Base-by-base conservation (phyloP, 2,113 vertebrate species). In the Microtus pennsylvanicus region DNA sequence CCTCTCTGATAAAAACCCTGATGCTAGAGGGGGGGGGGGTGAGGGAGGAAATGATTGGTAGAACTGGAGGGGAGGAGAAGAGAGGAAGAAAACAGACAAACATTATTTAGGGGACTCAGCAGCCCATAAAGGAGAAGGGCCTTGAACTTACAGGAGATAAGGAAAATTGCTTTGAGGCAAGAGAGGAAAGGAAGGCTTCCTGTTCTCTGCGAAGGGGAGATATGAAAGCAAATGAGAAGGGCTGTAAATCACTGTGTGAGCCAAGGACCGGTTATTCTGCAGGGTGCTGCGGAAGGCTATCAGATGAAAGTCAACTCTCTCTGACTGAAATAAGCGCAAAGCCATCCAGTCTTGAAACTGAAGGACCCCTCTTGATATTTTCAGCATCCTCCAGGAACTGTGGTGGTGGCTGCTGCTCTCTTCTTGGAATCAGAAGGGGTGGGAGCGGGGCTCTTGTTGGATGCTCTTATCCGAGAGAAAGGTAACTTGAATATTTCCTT, bases 141-240 rank as follows among this genome's bases (percentile, higher is more conserved):
- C 89, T 93, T 93, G 85, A 87, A 85, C 67, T 95, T 93, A 61
- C 22, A 22, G 33, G 67, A 81, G 92, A 96, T 88, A 96, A 97
- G 75, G 67, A 90, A 96, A 94, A 96, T 65, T 94, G 93, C 88
- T 95, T 92, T 95, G 90, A 96, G 95, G 81, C 52, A 89, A 75
- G 45, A 95, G 87, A n/a, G 78, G 87, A 50, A 78, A 87, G 17
- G 76, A 76, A 69, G 24, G 35, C 52, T 67, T 87, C 42, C 26
- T 50, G 16, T n/a, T 13, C 52, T 75, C 94, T 92, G 85, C 81
- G 67, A 61, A 90, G 86, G 30, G 2, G 30, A 95, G 95, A 96
- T 92, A 81, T 0, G 58, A 89, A 85, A 89, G 89, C 88, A 82
- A 85, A 89, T 45, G 45, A 91, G 83, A 93, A 85, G 42, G 47